Conservation (phyloP, 2,113 vertebrate species). For the Oophaga pumilio region DNA sequence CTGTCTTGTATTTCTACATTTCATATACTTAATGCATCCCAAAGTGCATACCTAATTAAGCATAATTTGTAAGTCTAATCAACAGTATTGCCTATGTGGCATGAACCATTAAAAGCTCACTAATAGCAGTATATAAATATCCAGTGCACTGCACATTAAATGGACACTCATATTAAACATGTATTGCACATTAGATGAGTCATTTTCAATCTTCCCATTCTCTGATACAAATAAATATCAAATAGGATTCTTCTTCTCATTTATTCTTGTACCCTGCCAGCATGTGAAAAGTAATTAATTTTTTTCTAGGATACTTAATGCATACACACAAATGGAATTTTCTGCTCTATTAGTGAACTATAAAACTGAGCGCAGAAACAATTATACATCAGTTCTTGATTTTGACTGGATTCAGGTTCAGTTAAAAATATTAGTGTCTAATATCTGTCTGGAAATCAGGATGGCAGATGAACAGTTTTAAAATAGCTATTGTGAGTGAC, state of each 20-base stretch:
- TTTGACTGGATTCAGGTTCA: not conserved
- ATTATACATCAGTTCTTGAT: not conserved
- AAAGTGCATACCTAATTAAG: not conserved
- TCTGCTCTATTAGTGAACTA: not conserved
- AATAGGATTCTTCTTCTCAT: not conserved
- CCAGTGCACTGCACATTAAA: not conserved
- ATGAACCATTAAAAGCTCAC: not conserved
- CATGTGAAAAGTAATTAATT: not conserved
- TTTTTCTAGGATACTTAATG: not conserved
- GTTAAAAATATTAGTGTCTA: not conserved
- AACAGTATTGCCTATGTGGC: not conserved
- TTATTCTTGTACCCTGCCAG: not conserved
- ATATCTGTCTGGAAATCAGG: not conserved
- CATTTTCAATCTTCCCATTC: not conserved
- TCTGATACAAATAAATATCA: not conserved
- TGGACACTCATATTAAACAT: not conserved
- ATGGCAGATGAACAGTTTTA: not conserved
- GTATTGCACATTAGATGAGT: not conserved
- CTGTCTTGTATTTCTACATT: not conserved
- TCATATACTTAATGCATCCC: not conserved
- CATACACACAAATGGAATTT: not conserved
- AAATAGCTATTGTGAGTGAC: too few relatives aligned
- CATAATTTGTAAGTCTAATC: not conserved
- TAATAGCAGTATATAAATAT: not conserved
- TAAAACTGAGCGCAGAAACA: not conserved